Conservation (phyloP, 2,888 invertebrate species). For the Macropis europaea region DNA sequence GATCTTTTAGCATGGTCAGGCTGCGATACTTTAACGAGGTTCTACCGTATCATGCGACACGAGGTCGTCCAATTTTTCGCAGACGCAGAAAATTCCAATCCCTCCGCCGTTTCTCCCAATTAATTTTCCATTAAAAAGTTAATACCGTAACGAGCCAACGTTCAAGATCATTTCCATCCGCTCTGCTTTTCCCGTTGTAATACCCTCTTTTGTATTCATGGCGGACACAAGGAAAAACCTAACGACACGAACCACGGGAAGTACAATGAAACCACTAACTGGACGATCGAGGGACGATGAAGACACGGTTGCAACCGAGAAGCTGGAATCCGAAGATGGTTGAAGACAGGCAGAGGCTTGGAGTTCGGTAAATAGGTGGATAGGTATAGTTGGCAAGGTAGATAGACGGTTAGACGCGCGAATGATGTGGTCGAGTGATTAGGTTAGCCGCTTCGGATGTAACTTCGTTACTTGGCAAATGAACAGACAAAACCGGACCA, state of each 20-base stretch:
- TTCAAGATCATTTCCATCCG: conserved; percentile 9
- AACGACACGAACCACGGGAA: conserved; percentile 6
- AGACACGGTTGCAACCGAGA: conserved; percentile 1
- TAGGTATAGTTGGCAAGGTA: background rate
- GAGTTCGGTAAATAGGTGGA: conserved; percentile 24
- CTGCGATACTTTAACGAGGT: too few species aligned
- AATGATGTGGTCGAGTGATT: conserved; percentile 72
- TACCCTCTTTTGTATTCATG: conserved; percentile 27
- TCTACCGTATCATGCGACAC: too few species aligned
- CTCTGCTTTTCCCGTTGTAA: conserved; percentile 3
- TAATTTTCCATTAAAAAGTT: conserved; percentile 37
- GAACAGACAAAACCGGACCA: conserved; percentile 68
- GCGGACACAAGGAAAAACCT: conserved; percentile 9
- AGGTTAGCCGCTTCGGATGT: conserved; percentile 72
- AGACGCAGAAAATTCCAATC: background rate
- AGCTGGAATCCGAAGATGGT: background rate
- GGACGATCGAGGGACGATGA: conserved; percentile 20
- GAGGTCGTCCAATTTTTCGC: background rate
- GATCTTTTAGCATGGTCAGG: too few species aligned
- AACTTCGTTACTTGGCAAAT: conserved; percentile 75
- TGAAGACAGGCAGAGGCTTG: background rate
- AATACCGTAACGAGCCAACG: conserved; percentile 7
- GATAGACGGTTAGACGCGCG: conserved; percentile 17
- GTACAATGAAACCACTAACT: background rate
- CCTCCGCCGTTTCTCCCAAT: background rate